Conservation (phyloP, 2,797 vertebrate genomes). For the Eulemur rubriventer region DNA sequence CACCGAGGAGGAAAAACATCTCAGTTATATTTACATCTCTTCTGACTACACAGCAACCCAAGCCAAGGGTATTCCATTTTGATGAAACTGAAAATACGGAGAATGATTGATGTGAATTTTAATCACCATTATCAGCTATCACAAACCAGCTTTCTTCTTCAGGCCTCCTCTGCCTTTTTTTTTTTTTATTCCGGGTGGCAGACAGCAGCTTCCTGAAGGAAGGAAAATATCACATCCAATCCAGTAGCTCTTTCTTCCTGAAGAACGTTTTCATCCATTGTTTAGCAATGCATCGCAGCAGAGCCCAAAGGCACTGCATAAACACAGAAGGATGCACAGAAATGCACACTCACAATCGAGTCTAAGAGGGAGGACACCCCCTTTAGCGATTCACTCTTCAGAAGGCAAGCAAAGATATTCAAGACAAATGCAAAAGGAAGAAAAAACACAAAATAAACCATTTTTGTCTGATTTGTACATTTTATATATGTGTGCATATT, state of each 20-base stretch:
- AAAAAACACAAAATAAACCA: background rate
- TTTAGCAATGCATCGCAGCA: background rate
- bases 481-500: background rate
- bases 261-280: conserved; percentile 2
- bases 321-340: background rate
- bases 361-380: background rate
- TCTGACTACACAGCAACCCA: conserved; percentile 44
- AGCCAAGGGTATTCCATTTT: conserved; percentile 40
- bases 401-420: background rate
- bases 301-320: background rate
- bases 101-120: conserved; percentile 51
- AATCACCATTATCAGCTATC: conserved; percentile 49
- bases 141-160: conserved; percentile 16
- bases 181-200: background rate
- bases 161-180: conserved; percentile 22
- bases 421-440: background rate
- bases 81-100: conserved; percentile 58
- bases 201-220: conserved; percentile 36
- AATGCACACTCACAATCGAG: background rate
- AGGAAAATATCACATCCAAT: conserved; percentile 21
- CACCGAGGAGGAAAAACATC: conserved; percentile 55
- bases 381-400: background rate
- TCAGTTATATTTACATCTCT: conserved; percentile 62
- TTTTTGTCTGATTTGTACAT: background rate
- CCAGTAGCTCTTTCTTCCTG: background rate